Conservation (phyloP, 2,888 invertebrate species). For the Baronia brevicornis region DNA sequence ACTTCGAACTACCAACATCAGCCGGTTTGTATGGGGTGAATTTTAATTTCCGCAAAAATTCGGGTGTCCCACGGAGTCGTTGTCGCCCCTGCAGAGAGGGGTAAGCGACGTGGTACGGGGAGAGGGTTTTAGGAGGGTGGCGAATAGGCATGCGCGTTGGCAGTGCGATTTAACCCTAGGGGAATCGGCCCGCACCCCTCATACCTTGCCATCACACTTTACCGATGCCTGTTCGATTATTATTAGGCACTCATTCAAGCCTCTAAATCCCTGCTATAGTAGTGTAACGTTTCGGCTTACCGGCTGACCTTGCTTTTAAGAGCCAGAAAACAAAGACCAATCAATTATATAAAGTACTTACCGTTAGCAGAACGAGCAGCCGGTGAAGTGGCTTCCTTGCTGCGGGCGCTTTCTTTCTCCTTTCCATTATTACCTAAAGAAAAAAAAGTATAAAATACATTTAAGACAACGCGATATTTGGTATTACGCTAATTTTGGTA, state of each 20-base stretch:
- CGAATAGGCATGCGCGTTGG: conserved; percentile 47
- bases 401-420: conserved; percentile 78
- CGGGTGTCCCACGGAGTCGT: conserved; percentile 52
- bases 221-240: conserved; percentile 43
- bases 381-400: conserved; percentile 82
- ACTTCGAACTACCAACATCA: conserved; percentile 22
- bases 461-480: too few relatives aligned
- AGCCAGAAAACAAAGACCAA: conserved; percentile 4
- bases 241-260: conserved; percentile 62
- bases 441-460: too few relatives aligned
- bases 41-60: conserved; percentile 67
- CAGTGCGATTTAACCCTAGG: conserved; percentile 21
- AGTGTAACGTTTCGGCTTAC: conserved; percentile 23
- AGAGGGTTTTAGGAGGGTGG: conserved; percentile 29
- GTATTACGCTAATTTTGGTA: too few relatives aligned
- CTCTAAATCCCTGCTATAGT: conserved; percentile 39
- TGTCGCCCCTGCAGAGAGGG: conserved; percentile 38
- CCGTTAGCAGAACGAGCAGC: conserved; percentile 80
- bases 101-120: conserved; percentile 23
- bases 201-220: conserved; percentile 26
- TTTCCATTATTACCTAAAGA: conserved; percentile 86
- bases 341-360: conserved; percentile 40
- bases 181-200: conserved; percentile 25
- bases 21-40: conserved; percentile 38
- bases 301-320: conserved; percentile 2